These are phyloP conservation scores for Plebejus anna DNA, from an alignment of 2,888 invertebrate species.

Conservation along the genomic window DNA sequence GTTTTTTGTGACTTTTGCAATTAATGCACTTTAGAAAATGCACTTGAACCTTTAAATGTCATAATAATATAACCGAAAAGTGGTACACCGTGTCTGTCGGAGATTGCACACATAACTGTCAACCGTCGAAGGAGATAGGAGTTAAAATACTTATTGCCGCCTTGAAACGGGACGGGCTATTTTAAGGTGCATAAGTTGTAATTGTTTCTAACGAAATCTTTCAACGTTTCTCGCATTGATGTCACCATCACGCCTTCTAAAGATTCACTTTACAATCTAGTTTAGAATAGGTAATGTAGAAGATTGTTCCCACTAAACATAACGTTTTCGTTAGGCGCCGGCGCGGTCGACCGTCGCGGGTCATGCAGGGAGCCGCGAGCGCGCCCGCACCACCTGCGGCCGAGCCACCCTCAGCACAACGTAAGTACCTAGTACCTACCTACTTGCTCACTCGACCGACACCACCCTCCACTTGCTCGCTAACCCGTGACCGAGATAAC, in stretches of 20 bases:
- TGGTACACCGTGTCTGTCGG: background rate
- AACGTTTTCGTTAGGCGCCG: slow-evolving; percentile 52
- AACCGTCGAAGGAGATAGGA: background rate
- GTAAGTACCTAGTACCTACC: slow-evolving; percentile 58
- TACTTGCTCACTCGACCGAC: background rate
- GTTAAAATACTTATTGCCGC: no score
- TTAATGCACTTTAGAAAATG: background rate
- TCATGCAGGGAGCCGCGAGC: slow-evolving; percentile 71
- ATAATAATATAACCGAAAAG: background rate
- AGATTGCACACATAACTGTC: background rate
- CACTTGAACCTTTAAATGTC: background rate
- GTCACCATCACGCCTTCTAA: background rate
- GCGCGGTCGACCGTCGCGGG: slow-evolving; percentile 67
- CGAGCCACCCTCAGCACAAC: slow-evolving; percentile 63
- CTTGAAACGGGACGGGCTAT: no score
- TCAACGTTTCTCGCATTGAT: background rate
- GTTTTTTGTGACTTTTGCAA: background rate
- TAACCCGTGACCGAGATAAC: background rate
- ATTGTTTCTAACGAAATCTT: no score
- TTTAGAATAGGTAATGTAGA: no score
- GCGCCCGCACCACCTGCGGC: slow-evolving; percentile 72
- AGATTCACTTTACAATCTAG: no score
- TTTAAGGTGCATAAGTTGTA: no score
- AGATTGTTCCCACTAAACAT: background rate
- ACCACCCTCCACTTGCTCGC: background rate